These are phyloP conservation scores for Cichlasoma orientale DNA, from an alignment of 2,797 vertebrate genomes.

Conservation along the genomic window DNA sequence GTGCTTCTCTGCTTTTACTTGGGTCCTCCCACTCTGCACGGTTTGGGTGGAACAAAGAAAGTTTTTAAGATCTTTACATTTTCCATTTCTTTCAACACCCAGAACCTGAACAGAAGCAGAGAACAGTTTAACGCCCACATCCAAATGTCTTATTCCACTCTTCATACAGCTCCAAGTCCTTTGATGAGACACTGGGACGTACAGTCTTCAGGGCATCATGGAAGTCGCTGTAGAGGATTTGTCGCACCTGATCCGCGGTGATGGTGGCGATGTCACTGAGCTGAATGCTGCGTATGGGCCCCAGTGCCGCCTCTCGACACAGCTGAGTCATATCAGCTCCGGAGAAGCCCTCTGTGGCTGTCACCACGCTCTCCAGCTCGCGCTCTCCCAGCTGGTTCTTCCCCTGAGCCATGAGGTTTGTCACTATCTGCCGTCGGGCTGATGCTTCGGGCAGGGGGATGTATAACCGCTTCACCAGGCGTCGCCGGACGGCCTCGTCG, in stretches of 20 bases:
- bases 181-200: slow-evolving; percentile 89
- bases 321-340: slow-evolving; percentile 97
- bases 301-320: slow-evolving; percentile 94
- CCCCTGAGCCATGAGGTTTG: slow-evolving; percentile 87
- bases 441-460: slow-evolving; percentile 91
- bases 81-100: neutral
- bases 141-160: slow-evolving; percentile 95
- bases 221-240: slow-evolving; percentile 89
- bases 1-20: neutral
- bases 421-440: slow-evolving; percentile 89
- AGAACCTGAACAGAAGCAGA: neutral
- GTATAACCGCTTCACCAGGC: slow-evolving; percentile 92
- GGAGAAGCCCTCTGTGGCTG: slow-evolving; percentile 87
- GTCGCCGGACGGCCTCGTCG: slow-evolving; percentile 93
- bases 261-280: slow-evolving; percentile 90
- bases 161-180: slow-evolving; percentile 92
- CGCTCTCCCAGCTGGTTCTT: slow-evolving; percentile 82
- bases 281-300: slow-evolving; percentile 93
- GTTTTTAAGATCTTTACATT: neutral
- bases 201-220: slow-evolving; percentile 90
- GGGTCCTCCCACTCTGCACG: neutral
- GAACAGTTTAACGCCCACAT: slow-evolving; percentile 83
- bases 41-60: neutral
- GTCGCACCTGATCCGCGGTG: slow-evolving; percentile 88
- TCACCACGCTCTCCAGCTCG: slow-evolving; percentile 84